Evolutionary conservation across 2,797 vertebrate species (phyloP).

Genomic region (Prunella strophiata): DNA sequence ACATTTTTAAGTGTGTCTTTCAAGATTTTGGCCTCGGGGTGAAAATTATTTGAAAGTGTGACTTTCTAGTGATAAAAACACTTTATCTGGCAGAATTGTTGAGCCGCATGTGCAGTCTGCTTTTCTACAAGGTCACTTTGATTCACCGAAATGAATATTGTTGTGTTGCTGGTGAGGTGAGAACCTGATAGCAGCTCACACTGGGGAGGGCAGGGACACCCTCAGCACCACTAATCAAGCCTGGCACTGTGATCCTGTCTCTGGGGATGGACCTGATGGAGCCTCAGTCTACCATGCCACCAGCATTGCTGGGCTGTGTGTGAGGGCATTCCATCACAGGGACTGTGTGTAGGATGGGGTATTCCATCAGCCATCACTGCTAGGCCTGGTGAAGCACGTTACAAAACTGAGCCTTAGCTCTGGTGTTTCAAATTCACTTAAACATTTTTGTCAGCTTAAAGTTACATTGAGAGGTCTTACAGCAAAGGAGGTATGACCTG

Average conservation of each 20-base stretch:
- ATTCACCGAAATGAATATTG: not conserved
- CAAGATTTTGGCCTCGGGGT: not conserved
- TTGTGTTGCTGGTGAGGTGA: not conserved
- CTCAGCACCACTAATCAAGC: not conserved
- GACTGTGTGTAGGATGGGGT: not conserved
- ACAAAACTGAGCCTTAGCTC: not conserved
- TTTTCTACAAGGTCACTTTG: constrained; percentile 1
- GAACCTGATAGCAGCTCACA: not conserved
- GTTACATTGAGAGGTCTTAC: not conserved
- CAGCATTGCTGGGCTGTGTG: accelerated
- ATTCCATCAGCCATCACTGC: accelerated
- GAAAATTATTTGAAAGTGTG: constrained; percentile 48
- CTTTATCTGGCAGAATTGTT: constrained; percentile 3
- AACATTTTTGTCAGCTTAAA: not conserved
- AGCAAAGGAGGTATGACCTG: not conserved
- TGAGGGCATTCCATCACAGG: not conserved
- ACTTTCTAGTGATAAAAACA: constrained; percentile 37
- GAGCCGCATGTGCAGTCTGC: not conserved
- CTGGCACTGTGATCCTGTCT: accelerated
- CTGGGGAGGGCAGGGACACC: not conserved
- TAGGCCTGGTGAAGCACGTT: accelerated
- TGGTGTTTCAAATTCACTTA: not conserved
- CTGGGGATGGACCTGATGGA: not conserved
- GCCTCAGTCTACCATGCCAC: not conserved
- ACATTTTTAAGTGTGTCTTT: constrained; percentile 25